These are phyloP conservation scores for Harpalus rubripes DNA, from an alignment of 2,888 invertebrate species.

Conservation along the genomic window DNA sequence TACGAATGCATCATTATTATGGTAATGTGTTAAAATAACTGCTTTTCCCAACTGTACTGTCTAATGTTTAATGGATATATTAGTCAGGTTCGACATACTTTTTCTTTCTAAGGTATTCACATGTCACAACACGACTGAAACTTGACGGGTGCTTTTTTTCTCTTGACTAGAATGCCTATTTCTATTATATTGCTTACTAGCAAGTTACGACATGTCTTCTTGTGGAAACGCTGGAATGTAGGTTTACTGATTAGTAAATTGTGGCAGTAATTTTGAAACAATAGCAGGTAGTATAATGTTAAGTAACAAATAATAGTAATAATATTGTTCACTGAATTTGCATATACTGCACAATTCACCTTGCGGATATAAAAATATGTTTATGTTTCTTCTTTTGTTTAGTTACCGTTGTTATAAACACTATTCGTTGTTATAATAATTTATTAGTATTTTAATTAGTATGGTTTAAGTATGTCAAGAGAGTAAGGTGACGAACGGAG, in stretches of 20 bases:
- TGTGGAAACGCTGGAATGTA: constrained; percentile 26
- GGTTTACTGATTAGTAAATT: constrained; percentile 34
- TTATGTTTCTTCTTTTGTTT: constrained; percentile 27
- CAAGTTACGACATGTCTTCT: constrained; percentile 11
- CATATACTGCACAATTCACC: constrained; percentile 8
- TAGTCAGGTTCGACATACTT: constrained; percentile 34
- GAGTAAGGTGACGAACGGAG: neutral
- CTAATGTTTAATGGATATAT: constrained; percentile 15
- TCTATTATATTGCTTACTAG: neutral
- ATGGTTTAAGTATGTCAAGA: constrained; percentile 15
- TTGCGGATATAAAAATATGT: constrained; percentile 11
- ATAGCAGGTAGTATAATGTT: constrained; percentile 6
- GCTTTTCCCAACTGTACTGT: constrained; percentile 7
- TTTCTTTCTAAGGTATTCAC: constrained; percentile 47
- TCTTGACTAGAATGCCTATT: constrained; percentile 3
- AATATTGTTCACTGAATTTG: constrained; percentile 16
- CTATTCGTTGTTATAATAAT: constrained; percentile 14
- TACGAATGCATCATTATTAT: neutral
- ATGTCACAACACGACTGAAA: constrained; percentile 17
- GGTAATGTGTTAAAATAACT: constrained; percentile 14
- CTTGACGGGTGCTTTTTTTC: constrained; percentile 17
- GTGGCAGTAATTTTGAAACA: constrained; percentile 30
- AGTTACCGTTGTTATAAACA: neutral
- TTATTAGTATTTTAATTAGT: constrained; percentile 20
- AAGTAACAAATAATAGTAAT: constrained; percentile 1